A percentile compares a stretch with the other conserved stretches of the same genome.
phyloP scores from a whole-genome alignment of 2,797 vertebrate species.

The Menidia menidia region DNA sequence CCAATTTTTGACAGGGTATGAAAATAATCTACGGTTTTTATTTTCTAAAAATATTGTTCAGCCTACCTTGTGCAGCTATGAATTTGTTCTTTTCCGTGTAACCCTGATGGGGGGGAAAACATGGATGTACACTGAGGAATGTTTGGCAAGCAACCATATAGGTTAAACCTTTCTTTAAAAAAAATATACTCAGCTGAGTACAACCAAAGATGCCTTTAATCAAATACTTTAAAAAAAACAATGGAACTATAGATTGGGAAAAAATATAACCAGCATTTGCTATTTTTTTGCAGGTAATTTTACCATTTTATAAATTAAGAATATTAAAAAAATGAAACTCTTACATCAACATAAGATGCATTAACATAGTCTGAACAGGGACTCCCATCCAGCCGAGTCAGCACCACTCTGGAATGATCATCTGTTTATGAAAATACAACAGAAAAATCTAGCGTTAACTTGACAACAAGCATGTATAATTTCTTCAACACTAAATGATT shows the following conservation, averaged over 20 bases:
- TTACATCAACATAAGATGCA: conserved; percentile 95
- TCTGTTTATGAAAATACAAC: conserved; percentile 79
- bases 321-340: conserved; percentile 45
- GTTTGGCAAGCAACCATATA: not conserved
- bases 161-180: too few species aligned
- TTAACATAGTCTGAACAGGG: conserved; percentile 94
- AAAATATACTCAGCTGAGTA: too few species aligned
- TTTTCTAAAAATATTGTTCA: not conserved
- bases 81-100: conserved; percentile 98
- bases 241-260: not conserved
- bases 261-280: not conserved
- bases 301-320: conserved; percentile 1
- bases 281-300: not conserved
- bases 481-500: not conserved
- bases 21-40: not conserved
- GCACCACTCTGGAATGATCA: conserved; percentile 92
- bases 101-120: conserved; percentile 80
- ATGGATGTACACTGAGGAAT: not conserved
- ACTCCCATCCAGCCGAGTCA: conserved; percentile 87
- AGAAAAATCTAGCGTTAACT: not conserved
- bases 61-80: conserved; percentile 95
- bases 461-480: not conserved
- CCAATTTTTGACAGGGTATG: not conserved
- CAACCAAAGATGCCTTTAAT: not conserved
- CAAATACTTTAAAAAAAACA: not conserved